These are phyloP conservation scores for Macroramphosus scolopax DNA, from an alignment of 2,797 vertebrate genomes.

Conservation along the genomic window DNA sequence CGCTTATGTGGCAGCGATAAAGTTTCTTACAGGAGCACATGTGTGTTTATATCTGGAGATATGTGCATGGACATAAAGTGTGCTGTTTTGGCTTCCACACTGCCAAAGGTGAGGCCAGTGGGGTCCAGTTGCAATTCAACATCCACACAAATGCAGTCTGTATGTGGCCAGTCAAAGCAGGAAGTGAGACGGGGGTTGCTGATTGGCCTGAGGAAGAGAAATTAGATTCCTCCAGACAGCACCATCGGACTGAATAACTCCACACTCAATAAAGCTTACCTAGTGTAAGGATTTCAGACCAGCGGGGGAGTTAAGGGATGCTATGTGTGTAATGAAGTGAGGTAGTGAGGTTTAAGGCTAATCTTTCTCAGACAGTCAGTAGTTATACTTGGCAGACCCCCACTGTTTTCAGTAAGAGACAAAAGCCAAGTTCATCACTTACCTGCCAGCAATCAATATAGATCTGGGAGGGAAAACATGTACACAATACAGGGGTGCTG, in stretches of 20 bases:
- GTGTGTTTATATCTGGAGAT: slow-evolving; percentile 78
- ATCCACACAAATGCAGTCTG: slow-evolving; percentile 61
- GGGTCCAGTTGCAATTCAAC: slow-evolving; percentile 36
- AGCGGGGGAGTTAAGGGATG: slow-evolving; percentile 38
- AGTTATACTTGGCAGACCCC: slow-evolving; percentile 50
- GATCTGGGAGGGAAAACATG: slow-evolving; percentile 41
- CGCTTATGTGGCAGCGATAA: slow-evolving; percentile 89
- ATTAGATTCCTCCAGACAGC: slow-evolving; percentile 55
- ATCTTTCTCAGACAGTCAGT: slow-evolving; percentile 40
- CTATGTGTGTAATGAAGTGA: slow-evolving; percentile 44
- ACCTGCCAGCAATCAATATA: slow-evolving; percentile 66
- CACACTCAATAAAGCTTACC: slow-evolving; percentile 36
- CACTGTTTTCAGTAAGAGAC: slow-evolving; percentile 54
- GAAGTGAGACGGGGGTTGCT: slow-evolving; percentile 67
- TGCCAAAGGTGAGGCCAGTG: slow-evolving; percentile 58
- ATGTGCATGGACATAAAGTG: slow-evolving; percentile 87
- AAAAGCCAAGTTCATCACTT: slow-evolving; percentile 69
- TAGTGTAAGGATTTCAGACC: slow-evolving; percentile 30
- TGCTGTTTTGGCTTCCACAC: slow-evolving; percentile 86
- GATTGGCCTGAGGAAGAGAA: slow-evolving; percentile 57
- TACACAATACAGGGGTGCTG: slow-evolving; percentile 6
- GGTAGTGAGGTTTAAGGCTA: slow-evolving; percentile 28
- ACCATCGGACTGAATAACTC: slow-evolving; percentile 47
- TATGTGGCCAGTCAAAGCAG: slow-evolving; percentile 58
- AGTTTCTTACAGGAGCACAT: slow-evolving; percentile 85